Base-by-base conservation (phyloP, 2,888 invertebrate genomes). In the Alentia gelatinosa region DNA sequence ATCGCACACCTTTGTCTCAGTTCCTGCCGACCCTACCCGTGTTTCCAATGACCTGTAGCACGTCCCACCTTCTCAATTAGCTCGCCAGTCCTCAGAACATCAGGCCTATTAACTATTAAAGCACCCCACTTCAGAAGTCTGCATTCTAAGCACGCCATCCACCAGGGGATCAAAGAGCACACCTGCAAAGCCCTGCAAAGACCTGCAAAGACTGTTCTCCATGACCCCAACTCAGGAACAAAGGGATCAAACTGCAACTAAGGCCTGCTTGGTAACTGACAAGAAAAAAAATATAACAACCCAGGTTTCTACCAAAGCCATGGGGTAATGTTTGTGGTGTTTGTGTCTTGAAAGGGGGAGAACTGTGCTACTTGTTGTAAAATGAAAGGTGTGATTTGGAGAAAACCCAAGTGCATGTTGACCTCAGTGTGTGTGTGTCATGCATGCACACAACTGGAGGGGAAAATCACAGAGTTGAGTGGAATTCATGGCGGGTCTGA, bases 111-210 rank as follows among this genome's bases (percentile, higher is more conserved):
- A 68, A 68, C 30, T 68, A 68, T 68, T 68, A 68, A 68, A 68
- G 68, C 12, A 30, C 30, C 4, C 5, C 68, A 68, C 68, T 68
- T 68, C 68, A 30, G n/a, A 68, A 68, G 68, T 26, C 68, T 68
- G 30, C 30, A 68, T 68, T 68, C 30, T 30, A 30, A 68, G 68
- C 68, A 68, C 15, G 68, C 68, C 68, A 68, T n/a, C 5, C 12
- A 30, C 30, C 68, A 30, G 68, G 4, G 26, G 68, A 68, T 68
- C 68, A 68, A 68, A 68, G 68, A 68, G 30, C n/a, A 68, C 68
- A 26, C 68, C 68, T 68, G 68, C 68, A 68, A 68, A 68, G 68
- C n/a, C 68, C n/a, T n/a, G n/a, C n/a, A n/a, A n/a, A n/a, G n/a
- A n/a, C 68, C 68, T 68, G 68, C 68, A 68, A 68, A 68, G 68